phyloP scores from a whole-genome alignment of 1,140 invertebrate genomes.

The Drosophila sucinea region DNA sequence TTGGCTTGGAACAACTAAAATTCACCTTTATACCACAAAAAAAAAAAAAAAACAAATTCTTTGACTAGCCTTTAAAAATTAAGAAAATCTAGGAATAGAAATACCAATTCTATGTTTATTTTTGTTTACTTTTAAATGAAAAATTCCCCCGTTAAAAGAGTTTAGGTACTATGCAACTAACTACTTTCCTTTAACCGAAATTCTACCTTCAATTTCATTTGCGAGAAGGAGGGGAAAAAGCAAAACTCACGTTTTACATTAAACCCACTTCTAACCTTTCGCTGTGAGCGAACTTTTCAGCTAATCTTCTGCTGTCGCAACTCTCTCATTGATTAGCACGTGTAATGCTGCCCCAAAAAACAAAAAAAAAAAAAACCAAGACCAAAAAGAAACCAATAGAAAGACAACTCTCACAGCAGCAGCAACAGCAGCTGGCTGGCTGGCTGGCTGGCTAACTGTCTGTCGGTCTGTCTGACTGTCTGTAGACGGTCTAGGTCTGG shows the following conservation, averaged over 20 bases:
- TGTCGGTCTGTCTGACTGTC: conserved; percentile 36
- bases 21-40: neutral
- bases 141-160: neutral
- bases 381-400: conserved; percentile 44
- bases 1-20: neutral
- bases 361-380: neutral
- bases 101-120: too few relatives aligned
- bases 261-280: conserved; percentile 10
- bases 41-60: neutral
- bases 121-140: neutral
- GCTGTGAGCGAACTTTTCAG: conserved; percentile 11
- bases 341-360: conserved; percentile 45
- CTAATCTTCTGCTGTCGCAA: conserved; percentile 17
- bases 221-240: neutral
- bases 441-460: neutral
- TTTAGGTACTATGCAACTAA: neutral
- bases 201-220: conserved; percentile 5
- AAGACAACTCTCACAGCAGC: conserved; percentile 19
- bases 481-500: conserved; percentile 44
- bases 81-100: neutral
- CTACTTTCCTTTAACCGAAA: conserved; percentile 12
- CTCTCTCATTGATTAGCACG: conserved; percentile 56
- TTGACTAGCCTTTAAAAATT: neutral
- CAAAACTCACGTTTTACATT: conserved; percentile 9
- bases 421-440: conserved; percentile 14